A percentile compares a stretch with the other conserved stretches of the same genome.
Evolutionary conservation across 2,113 vertebrate species (phyloP).

Genomic region (Prionailurus bengalensis): DNA sequence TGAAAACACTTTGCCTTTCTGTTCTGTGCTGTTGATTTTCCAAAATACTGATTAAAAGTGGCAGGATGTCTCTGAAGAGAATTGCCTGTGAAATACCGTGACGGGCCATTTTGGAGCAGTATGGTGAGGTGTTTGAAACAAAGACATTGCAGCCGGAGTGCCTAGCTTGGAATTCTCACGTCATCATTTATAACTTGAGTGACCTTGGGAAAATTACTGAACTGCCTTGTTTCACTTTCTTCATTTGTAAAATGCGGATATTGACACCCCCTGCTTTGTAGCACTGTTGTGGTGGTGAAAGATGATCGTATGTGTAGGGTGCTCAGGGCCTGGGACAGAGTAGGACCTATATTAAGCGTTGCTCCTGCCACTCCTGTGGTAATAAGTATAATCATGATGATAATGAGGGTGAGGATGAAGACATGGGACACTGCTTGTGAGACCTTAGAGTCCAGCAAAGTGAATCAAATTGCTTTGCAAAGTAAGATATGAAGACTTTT

Average conservation of each 20-base stretch:
- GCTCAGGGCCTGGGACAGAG: not conserved
- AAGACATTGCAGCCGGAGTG: not conserved
- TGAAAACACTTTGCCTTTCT: not conserved
- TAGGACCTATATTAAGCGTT: not conserved
- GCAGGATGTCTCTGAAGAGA: not conserved
- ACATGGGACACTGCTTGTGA: not conserved
- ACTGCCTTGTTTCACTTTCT: not conserved
- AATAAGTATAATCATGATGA: not conserved
- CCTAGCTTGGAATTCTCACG: not conserved
- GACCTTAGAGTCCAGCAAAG: not conserved
- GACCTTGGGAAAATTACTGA: not conserved
- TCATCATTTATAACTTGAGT: not conserved
- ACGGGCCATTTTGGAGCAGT: not conserved
- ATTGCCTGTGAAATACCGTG: not conserved
- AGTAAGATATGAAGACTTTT: not conserved
- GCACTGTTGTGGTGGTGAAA: too few species aligned
- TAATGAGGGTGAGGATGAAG: not conserved
- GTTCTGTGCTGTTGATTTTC: not conserved
- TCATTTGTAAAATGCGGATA: not conserved
- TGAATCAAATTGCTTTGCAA: not conserved
- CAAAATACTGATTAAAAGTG: not conserved
- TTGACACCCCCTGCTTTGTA: not conserved
- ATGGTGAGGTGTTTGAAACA: not conserved
- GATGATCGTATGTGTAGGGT: not conserved
- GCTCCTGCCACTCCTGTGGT: not conserved